Conservation (phyloP, 2,113 vertebrate species). For the Forbesichthys agassizii region DNA sequence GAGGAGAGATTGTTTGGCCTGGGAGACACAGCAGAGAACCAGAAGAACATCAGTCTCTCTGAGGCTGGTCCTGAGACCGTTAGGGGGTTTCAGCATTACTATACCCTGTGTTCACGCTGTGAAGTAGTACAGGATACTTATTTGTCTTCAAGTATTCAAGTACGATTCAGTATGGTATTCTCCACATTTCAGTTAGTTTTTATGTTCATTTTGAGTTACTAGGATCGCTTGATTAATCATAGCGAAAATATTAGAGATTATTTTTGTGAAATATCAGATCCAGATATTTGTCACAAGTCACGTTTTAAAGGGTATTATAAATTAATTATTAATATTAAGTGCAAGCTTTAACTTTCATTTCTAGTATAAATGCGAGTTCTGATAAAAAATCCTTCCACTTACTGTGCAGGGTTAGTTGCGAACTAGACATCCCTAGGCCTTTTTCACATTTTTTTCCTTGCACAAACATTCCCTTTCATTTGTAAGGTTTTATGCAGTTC, state of each 20-base stretch:
- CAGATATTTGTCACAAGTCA: not conserved
- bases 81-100: constrained; percentile 30
- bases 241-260: constrained; percentile 4
- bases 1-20: constrained; percentile 95
- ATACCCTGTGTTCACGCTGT: constrained; percentile 25
- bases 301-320: not conserved
- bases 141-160: constrained; percentile 16
- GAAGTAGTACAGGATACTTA: constrained; percentile 22
- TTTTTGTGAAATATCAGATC: not conserved
- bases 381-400: too few species aligned
- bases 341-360: constrained; percentile 28
- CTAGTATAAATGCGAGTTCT: not conserved
- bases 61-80: constrained; percentile 14
- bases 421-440: too few species aligned
- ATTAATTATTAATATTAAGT: not conserved
- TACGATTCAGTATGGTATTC: constrained; percentile 18
- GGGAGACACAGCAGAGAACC: constrained; percentile 58
- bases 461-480: too few species aligned
- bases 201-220: not conserved
- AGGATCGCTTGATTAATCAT: not conserved
- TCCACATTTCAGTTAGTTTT: constrained; percentile 9
- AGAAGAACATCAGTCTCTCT: constrained; percentile 31
- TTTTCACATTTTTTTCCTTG: too few species aligned
- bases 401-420: too few species aligned
- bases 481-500: too few species aligned